These are phyloP conservation scores for Monopis laevigella DNA, from an alignment of 2,888 invertebrate species.

Conservation along the genomic window DNA sequence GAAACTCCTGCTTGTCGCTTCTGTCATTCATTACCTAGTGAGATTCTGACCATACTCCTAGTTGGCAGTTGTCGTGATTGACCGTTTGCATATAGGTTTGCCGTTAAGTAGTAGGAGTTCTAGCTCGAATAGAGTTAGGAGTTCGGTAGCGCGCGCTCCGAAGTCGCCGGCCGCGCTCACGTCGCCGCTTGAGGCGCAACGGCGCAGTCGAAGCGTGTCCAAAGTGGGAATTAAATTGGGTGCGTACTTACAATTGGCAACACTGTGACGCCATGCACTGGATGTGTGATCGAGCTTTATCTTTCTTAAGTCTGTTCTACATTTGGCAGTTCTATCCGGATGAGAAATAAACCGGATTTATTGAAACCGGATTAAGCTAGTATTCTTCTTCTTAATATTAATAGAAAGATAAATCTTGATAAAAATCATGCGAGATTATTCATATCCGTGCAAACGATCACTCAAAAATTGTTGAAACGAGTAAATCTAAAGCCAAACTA, in stretches of 20 bases:
- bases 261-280: conserved; percentile 3
- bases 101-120: conserved; percentile 70
- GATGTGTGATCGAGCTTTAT: too few relatives aligned
- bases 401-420: too few relatives aligned
- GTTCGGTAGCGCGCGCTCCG: conserved; percentile 30
- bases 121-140: conserved; percentile 65
- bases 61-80: conserved; percentile 4
- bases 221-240: conserved; percentile 67
- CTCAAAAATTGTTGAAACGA: too few relatives aligned
- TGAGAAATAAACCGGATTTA: too few relatives aligned
- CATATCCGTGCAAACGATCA: too few relatives aligned
- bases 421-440: too few relatives aligned
- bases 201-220: conserved; percentile 57
- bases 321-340: too few relatives aligned
- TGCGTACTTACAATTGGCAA: conserved; percentile 53
- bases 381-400: too few relatives aligned
- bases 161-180: conserved; percentile 56
- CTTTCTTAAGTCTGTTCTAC: too few relatives aligned
- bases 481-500: too few relatives aligned
- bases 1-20: conserved; percentile 10
- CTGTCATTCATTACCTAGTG: neutral
- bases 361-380: too few relatives aligned
- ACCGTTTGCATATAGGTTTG: conserved; percentile 61
- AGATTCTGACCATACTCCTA: neutral
- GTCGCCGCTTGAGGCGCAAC: conserved; percentile 21